Evolutionary conservation across 1,140 invertebrate species (phyloP).

Genomic region (Ditylenchus dipsaci): DNA sequence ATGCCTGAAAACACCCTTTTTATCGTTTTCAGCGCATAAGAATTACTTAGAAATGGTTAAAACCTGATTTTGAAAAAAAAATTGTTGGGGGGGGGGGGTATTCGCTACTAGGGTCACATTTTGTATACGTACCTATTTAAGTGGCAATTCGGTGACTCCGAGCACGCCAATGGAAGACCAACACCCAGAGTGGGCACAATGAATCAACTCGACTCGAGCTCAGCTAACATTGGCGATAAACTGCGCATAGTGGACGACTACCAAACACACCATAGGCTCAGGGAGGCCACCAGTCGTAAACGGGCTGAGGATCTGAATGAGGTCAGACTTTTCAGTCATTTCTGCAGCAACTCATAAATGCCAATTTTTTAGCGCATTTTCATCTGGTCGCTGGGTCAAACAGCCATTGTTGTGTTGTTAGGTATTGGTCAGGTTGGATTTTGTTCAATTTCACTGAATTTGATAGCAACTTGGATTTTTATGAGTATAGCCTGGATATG

Average conservation of each 20-base stretch:
- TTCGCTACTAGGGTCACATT: no score
- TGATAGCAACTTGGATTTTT: no score
- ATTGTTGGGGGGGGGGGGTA: no score
- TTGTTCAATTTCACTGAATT: no score
- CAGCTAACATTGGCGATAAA: constrained; percentile 43
- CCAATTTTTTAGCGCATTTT: constrained; percentile 67
- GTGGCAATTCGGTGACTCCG: constrained; percentile 39
- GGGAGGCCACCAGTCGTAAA: constrained; percentile 86
- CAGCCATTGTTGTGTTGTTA: constrained; percentile 75
- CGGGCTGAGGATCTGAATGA: constrained; percentile 91
- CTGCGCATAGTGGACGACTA: constrained; percentile 44
- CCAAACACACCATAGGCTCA: constrained; percentile 83
- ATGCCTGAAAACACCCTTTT: no score
- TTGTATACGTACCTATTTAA: no score
- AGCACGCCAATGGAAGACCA: constrained; percentile 14
- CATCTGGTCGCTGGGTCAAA: constrained; percentile 85
- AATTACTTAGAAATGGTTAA: no score
- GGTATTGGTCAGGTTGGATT: constrained; percentile 75
- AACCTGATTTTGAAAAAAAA: no score
- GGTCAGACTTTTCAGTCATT: neutral
- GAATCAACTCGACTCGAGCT: constrained; percentile 38
- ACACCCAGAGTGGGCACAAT: constrained; percentile 28
- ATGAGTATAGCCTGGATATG: no score
- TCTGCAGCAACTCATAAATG: neutral
- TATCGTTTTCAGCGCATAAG: no score